Evolutionary conservation across 2,113 vertebrate genomes (phyloP).

Genomic region (Pangasianodon gigas): DNA sequence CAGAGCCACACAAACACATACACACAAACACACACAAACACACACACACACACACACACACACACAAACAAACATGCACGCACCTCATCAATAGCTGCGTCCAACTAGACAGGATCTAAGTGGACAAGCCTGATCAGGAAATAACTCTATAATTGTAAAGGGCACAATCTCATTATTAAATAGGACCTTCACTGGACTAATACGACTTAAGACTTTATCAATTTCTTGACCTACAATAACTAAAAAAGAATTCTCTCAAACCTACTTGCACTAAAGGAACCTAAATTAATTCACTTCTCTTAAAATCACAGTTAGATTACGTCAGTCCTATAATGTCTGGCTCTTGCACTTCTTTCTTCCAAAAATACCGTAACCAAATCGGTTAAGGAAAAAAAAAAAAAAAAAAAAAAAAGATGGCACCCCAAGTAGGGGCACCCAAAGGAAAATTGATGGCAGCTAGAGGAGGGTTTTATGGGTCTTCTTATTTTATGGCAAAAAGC

Average conservation of each 20-base stretch:
- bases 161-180: background rate
- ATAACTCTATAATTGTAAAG: background rate
- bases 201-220: background rate
- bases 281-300: background rate
- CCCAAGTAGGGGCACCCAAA: background rate
- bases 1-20: slow-evolving; percentile 54
- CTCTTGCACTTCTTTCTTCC: background rate
- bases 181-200: background rate
- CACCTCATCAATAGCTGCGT: background rate
- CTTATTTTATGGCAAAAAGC: slow-evolving; percentile 28
- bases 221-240: background rate
- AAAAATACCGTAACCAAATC: background rate
- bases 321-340: background rate
- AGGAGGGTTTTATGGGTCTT: slow-evolving; percentile 29
- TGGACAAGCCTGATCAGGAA: background rate
- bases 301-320: background rate
- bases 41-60: background rate
- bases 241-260: background rate
- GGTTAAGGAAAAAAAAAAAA: background rate
- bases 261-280: background rate
- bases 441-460: background rate
- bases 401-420: background rate
- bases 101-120: background rate
- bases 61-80: slow-evolving; percentile 23
- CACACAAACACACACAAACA: slow-evolving; percentile 27